These are phyloP conservation scores for Corythucha ciliata DNA, from an alignment of 2,888 invertebrate species.

Conservation along the genomic window DNA sequence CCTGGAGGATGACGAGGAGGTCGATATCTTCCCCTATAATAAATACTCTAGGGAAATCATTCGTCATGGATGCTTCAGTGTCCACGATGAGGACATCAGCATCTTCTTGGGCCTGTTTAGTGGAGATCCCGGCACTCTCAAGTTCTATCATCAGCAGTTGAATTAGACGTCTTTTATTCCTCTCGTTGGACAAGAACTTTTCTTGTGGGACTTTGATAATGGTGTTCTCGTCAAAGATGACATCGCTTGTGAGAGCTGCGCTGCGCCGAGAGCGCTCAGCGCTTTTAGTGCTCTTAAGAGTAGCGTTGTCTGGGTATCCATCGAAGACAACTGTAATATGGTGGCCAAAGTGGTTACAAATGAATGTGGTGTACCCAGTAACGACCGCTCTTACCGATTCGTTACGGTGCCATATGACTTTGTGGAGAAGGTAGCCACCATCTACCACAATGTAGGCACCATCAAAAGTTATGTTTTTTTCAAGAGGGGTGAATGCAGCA, in stretches of 20 bases:
- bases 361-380: conserved; percentile 16
- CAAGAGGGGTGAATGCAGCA: too few relatives aligned
- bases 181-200: conserved; percentile 20
- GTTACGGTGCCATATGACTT: conserved; percentile 23
- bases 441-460: too few relatives aligned
- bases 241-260: conserved; percentile 16
- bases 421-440: conserved; percentile 19
- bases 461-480: too few relatives aligned
- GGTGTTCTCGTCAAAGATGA: conserved; percentile 20
- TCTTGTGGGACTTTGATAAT: conserved; percentile 14
- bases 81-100: conserved; percentile 21
- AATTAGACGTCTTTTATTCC: conserved; percentile 19
- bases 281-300: background rate
- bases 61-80: conserved; percentile 16
- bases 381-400: background rate
- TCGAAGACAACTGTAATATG: background rate
- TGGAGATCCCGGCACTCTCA: conserved; percentile 14
- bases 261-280: conserved; percentile 18
- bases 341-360: conserved; percentile 14
- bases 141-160: conserved; percentile 12
- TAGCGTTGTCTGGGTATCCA: background rate
- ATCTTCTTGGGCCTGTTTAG: conserved; percentile 18
- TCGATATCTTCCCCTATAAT: conserved; percentile 22
- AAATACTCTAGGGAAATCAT: conserved; percentile 11
- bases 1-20: conserved; percentile 19